Conservation (phyloP, 2,888 invertebrate genomes). For the Pristionchus fissidentatus region DNA sequence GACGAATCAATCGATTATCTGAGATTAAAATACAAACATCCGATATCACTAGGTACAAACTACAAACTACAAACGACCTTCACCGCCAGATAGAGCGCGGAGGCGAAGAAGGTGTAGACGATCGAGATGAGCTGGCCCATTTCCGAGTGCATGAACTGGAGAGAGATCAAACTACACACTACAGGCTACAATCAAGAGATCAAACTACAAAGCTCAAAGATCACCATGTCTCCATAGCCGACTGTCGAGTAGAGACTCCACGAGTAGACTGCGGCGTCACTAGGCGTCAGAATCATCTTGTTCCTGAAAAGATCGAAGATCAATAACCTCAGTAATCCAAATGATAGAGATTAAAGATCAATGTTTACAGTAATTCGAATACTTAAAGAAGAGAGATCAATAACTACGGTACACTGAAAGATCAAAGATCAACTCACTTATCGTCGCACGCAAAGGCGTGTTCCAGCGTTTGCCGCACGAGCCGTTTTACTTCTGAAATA, state of each 20-base stretch:
- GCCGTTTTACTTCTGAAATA: neutral
- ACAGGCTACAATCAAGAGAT: conserved; percentile 6
- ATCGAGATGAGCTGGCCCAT: neutral
- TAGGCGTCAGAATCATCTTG: conserved; percentile 23
- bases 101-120: conserved; percentile 29
- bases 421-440: neutral
- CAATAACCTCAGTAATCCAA: neutral
- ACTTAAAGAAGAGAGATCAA: too few relatives aligned
- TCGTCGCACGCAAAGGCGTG: neutral
- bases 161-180: neutral
- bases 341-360: neutral
- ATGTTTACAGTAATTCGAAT: too few relatives aligned
- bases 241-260: conserved; percentile 43
- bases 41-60: neutral
- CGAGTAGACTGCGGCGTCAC: conserved; percentile 19
- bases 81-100: conserved; percentile 14
- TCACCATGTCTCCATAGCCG: conserved; percentile 38
- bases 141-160: conserved; percentile 34
- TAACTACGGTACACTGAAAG: too few relatives aligned
- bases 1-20: too few relatives aligned
- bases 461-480: neutral
- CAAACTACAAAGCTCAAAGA: conserved; percentile 16
- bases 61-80: conserved; percentile 22
- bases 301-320: neutral
- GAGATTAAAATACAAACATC: conserved; percentile 9